phyloP scores from a whole-genome alignment of 2,888 invertebrate species.

The Rutpela maculata region DNA sequence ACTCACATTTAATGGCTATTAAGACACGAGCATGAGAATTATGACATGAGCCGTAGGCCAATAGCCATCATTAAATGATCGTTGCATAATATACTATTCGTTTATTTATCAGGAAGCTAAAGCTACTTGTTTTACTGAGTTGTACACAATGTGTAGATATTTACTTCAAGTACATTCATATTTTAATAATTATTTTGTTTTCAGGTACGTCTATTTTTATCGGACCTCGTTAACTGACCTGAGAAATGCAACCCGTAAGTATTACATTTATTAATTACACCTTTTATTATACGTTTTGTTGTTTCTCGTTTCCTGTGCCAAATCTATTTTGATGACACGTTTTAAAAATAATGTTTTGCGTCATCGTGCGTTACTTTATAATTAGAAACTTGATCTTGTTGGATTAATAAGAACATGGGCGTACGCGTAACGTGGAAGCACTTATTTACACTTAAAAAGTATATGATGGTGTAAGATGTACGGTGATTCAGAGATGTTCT shows the following conservation, averaged over 20 bases:
- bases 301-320: slow-evolving; percentile 33
- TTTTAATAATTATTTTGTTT: slow-evolving; percentile 1
- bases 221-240: neutral
- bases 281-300: slow-evolving; percentile 13
- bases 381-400: slow-evolving; percentile 27
- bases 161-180: neutral
- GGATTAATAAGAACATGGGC: slow-evolving; percentile 5
- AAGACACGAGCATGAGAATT: no score
- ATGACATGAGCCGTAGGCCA: no score
- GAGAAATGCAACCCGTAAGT: neutral
- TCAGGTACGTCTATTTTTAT: slow-evolving; percentile 19
- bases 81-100: no score
- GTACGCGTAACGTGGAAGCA: neutral
- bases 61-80: no score
- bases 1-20: no score
- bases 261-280: slow-evolving; percentile 11
- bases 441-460: neutral
- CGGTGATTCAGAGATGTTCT: no score
- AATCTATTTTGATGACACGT: slow-evolving; percentile 30
- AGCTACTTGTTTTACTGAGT: no score
- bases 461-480: no score
- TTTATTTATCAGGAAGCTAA: no score
- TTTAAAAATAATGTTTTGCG: slow-evolving; percentile 26
- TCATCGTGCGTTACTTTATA: slow-evolving; percentile 8
- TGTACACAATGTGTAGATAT: no score